phyloP scores from a whole-genome alignment of 2,113 vertebrate genomes.

The Ammodytes marinus region DNA sequence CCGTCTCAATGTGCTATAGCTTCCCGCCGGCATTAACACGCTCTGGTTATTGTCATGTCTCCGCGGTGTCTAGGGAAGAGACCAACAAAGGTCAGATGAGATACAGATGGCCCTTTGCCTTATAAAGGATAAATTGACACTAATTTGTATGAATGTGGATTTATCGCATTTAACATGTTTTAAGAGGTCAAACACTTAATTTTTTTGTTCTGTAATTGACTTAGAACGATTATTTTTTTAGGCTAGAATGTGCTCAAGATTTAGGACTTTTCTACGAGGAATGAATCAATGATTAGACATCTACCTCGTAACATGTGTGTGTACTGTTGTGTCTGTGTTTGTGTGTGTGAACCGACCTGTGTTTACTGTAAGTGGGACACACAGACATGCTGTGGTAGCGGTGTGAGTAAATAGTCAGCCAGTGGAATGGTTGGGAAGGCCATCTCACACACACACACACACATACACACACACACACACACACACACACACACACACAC shows the following conservation, averaged over 20 bases:
- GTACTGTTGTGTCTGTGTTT: constrained; percentile 23
- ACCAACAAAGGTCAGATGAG: constrained; percentile 63
- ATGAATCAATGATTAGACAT: constrained; percentile 8
- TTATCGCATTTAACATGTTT: background rate
- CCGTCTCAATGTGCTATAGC: constrained; percentile 61
- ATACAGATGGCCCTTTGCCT: constrained; percentile 26
- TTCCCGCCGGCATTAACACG: constrained; percentile 56
- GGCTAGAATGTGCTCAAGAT: background rate
- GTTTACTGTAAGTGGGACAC: constrained; percentile 20
- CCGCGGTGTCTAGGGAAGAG: constrained; percentile 44
- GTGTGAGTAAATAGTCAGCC: constrained; percentile 38
- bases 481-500: no score
- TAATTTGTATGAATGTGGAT: background rate
- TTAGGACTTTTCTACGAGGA: constrained; percentile 2
- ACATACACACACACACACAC: no score
- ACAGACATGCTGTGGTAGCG: background rate
- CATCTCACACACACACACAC: no score
- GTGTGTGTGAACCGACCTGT: constrained; percentile 5
- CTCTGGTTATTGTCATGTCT: constrained; percentile 66
- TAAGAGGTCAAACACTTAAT: background rate
- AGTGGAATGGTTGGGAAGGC: constrained; percentile 45
- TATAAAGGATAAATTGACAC: background rate
- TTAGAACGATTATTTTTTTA: background rate
- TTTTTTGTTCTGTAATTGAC: background rate
- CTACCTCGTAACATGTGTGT: background rate